Evolutionary conservation across 1,140 invertebrate genomes (phyloP).

Genomic region (roundworm (Caenorhabditis elegans)): DNA sequence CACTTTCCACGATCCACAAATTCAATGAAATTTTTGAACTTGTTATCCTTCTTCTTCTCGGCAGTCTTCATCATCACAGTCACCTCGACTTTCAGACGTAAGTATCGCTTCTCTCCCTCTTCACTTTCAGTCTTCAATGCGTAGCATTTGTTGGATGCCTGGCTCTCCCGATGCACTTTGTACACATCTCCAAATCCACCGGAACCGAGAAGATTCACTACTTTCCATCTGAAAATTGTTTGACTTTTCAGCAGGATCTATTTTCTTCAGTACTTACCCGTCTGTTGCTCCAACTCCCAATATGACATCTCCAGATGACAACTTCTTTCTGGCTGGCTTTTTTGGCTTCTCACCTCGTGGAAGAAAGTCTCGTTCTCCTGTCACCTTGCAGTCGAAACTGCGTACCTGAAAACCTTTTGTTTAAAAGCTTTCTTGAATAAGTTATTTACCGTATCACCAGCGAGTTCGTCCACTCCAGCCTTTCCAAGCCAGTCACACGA

Average conservation of each 20-base stretch:
- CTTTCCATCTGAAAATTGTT: slow-evolving; percentile 6
- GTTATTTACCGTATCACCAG: background rate
- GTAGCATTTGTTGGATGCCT: background rate
- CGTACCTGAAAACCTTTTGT: background rate
- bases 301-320: background rate
- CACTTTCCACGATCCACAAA: slow-evolving; percentile 33
- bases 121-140: slow-evolving; percentile 38
- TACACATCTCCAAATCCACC: slow-evolving; percentile 38
- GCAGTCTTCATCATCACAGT: background rate
- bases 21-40: slow-evolving; percentile 34
- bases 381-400: background rate
- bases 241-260: too few relatives aligned
- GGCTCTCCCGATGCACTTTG: background rate
- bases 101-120: slow-evolving; percentile 21
- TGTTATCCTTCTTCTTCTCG: background rate
- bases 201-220: slow-evolving; percentile 5
- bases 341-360: background rate
- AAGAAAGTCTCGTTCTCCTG: background rate
- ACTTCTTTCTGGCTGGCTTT: background rate
- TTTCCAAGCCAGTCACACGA: background rate
- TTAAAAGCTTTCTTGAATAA: background rate
- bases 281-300: background rate
- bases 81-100: slow-evolving; percentile 42
- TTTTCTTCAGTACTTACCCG: background rate
- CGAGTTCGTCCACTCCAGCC: background rate